These are phyloP conservation scores for Trididemnum nubilum DNA, from an alignment of 23 tunicate genomes.

Conservation along the genomic window DNA sequence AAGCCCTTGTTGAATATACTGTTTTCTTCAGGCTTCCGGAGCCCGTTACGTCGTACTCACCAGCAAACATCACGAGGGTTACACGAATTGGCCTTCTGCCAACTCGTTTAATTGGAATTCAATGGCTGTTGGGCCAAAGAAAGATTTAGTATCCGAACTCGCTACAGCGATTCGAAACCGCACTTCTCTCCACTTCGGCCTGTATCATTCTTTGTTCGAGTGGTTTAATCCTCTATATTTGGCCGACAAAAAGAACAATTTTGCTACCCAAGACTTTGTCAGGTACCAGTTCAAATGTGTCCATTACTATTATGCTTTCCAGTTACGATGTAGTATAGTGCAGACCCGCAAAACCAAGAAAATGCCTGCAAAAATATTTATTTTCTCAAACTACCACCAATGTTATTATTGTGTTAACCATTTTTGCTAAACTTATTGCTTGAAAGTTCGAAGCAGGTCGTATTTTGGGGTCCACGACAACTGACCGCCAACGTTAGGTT, in stretches of 20 bases:
- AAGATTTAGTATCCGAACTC: conserved; percentile 82
- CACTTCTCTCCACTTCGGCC: conserved; percentile 68
- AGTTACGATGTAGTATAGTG: too few relatives aligned
- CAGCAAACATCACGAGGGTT: conserved; percentile 91
- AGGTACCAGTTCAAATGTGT: too few relatives aligned
- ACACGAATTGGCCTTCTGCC: conserved; percentile 89
- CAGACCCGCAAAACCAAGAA: too few relatives aligned
- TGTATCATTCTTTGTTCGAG: conserved; percentile 82
- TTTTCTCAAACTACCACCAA: too few relatives aligned
- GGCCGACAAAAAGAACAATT: conserved; percentile 47
- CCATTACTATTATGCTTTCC: too few relatives aligned
- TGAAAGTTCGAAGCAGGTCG: too few relatives aligned
- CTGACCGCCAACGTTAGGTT: too few relatives aligned
- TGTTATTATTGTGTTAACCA: too few relatives aligned
- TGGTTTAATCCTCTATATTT: conserved; percentile 75
- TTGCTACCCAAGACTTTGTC: conserved; percentile 66
- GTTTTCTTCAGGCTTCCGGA: conserved; percentile 50
- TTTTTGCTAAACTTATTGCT: too few relatives aligned
- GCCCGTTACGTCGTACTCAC: conserved; percentile 55
- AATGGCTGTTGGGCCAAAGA: conserved; percentile 81
- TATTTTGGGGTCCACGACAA: too few relatives aligned
- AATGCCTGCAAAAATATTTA: too few relatives aligned
- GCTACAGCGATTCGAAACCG: conserved; percentile 61
- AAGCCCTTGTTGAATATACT: too few relatives aligned
- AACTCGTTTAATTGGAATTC: conserved; percentile 89